Evolutionary conservation across 2,113 vertebrate genomes (phyloP).

Genomic region (Gambusia affinis): DNA sequence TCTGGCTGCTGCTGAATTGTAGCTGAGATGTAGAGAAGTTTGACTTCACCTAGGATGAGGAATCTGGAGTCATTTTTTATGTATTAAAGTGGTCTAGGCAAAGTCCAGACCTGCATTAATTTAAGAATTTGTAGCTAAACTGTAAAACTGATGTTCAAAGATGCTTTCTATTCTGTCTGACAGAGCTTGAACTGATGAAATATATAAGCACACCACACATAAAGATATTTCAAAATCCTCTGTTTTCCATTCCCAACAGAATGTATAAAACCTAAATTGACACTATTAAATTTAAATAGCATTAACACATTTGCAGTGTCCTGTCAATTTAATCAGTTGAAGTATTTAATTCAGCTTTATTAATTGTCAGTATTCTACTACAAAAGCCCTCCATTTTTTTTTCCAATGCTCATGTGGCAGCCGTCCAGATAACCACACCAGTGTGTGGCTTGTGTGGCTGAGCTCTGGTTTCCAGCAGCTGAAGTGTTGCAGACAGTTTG

Average conservation of each 20-base stretch:
- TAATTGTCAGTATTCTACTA: slow-evolving; percentile 29
- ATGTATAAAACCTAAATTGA: neutral
- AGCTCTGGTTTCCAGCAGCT: slow-evolving; percentile 71
- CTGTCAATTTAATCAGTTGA: slow-evolving; percentile 12
- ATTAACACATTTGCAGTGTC: neutral
- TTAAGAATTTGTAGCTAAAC: neutral
- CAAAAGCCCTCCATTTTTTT: neutral
- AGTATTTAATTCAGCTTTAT: slow-evolving; percentile 24
- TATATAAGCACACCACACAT: neutral
- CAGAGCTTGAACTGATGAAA: neutral
- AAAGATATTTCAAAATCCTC: neutral
- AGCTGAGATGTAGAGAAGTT: no score
- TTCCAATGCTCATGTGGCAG: slow-evolving; percentile 9
- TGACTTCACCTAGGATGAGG: neutral
- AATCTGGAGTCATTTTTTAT: neutral
- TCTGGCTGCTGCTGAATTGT: slow-evolving; percentile 81
- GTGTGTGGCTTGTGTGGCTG: slow-evolving; percentile 51
- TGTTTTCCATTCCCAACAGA: neutral
- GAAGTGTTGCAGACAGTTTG: slow-evolving; percentile 79
- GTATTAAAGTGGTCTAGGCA: neutral
- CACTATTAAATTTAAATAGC: neutral
- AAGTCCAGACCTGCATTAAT: neutral
- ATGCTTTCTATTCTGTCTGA: neutral
- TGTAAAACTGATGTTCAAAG: neutral
- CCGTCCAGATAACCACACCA: slow-evolving; percentile 57